Percentiles rank a stretch among this genome's conserved stretches.
These are phyloP conservation scores for Hydropotes inermis DNA, from an alignment of 2,113 vertebrate genomes.

Conservation along the genomic window DNA sequence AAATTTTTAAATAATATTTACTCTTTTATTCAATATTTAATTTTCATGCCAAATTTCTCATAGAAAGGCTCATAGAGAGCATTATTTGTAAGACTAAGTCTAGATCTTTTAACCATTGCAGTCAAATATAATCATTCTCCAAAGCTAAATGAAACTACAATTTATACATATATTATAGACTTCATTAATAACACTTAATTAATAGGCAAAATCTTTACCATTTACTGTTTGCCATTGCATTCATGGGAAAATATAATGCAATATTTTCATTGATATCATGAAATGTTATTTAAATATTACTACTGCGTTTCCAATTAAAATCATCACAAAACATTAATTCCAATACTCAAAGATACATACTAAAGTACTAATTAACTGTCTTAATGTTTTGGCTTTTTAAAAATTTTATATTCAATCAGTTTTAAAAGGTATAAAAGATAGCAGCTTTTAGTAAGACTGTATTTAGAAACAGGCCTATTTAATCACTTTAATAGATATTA, in stretches of 20 bases:
- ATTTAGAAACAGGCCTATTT: background rate
- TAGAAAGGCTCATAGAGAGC: background rate
- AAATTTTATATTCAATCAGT: background rate
- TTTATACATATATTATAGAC: background rate
- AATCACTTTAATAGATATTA: background rate
- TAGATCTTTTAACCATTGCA: background rate
- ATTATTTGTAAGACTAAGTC: background rate
- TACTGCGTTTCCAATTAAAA: background rate
- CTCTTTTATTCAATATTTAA: background rate
- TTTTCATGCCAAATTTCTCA: background rate
- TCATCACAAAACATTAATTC: background rate
- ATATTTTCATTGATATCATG: background rate
- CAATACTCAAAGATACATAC: background rate
- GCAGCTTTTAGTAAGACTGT: background rate
- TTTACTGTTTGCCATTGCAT: background rate
- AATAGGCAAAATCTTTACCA: background rate
- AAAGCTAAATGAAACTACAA: background rate
- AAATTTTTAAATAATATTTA: background rate
- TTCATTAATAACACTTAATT: background rate
- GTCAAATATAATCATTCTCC: background rate
- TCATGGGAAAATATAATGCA: background rate
- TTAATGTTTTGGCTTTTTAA: background rate
- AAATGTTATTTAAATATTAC: background rate
- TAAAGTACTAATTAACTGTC: background rate
- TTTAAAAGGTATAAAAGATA: background rate